Evolutionary conservation across 2,113 vertebrate species (phyloP).

Genomic region (Balaenoptera acutorostrata): DNA sequence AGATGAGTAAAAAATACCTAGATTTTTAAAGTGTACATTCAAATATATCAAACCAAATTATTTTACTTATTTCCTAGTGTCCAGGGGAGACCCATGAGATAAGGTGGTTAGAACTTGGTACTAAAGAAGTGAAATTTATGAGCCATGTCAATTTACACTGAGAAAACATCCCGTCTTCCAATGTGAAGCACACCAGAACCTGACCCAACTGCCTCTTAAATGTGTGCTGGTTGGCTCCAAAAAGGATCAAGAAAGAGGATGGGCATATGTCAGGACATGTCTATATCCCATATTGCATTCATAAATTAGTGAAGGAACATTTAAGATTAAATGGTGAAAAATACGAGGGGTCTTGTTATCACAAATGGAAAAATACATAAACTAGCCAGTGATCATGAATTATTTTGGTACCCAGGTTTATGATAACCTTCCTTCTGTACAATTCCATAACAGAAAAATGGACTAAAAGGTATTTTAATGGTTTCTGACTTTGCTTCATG

Average conservation of each 20-base stretch:
- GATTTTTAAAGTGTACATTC: not conserved
- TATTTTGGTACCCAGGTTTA: not conserved
- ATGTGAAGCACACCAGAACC: not conserved
- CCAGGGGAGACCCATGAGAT: not conserved
- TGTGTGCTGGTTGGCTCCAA: not conserved
- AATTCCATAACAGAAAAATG: not conserved
- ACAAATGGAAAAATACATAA: not conserved
- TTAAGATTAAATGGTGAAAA: conserved; percentile 3
- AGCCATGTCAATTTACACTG: not conserved
- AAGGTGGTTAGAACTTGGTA: not conserved
- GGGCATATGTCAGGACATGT: not conserved
- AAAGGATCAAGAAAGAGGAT: not conserved
- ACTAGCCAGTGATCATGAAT: not conserved
- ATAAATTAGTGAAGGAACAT: not conserved
- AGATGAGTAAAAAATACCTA: not conserved
- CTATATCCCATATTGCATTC: not conserved
- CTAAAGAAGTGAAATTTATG: not conserved
- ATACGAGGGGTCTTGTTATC: not conserved
- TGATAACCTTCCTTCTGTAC: not conserved
- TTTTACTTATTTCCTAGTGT: not conserved
- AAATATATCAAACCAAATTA: not conserved
- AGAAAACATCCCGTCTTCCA: not conserved
- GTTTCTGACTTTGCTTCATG: not conserved
- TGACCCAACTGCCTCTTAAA: not conserved
- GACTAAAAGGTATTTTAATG: not conserved